phyloP scores from a whole-genome alignment of 2,113 vertebrate genomes.

The Dasyprocta punctata region DNA sequence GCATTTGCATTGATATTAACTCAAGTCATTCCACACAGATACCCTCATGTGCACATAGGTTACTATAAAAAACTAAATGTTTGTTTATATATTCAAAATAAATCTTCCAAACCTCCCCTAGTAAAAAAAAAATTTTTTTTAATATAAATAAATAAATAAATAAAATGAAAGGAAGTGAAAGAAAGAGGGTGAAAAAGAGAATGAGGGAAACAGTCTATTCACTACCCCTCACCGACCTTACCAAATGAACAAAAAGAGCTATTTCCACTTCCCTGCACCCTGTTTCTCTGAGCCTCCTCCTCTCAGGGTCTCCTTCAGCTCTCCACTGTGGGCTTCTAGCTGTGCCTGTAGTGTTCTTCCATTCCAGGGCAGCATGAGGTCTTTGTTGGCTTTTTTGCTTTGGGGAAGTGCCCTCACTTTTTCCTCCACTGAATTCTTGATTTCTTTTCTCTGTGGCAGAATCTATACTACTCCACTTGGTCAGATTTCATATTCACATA shows the following conservation, averaged over 20 bases:
- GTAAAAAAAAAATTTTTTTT: too few relatives aligned
- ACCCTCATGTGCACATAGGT: neutral
- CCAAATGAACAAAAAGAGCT: neutral
- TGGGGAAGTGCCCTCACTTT: neutral
- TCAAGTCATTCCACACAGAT: neutral
- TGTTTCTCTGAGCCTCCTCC: neutral
- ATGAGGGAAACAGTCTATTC: neutral
- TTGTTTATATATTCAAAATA: neutral
- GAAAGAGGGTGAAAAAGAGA: neutral
- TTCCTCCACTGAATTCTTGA: neutral
- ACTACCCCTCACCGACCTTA: neutral
- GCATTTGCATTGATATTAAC: neutral
- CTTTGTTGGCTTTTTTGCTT: neutral
- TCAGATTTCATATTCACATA: neutral
- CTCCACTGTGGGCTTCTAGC: accelerated
- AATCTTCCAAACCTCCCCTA: neutral
- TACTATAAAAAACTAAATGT: neutral
- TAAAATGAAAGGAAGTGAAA: neutral
- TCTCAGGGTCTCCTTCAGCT: accelerated
- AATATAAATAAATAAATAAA: neutral
- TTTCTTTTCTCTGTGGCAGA: neutral
- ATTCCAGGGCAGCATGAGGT: too few relatives aligned
- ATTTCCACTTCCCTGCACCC: neutral
- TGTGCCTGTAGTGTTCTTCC: accelerated
- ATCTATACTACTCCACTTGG: neutral